Evolutionary conservation across 2,888 invertebrate species (phyloP).

Genomic region (Halictus ligatus): DNA sequence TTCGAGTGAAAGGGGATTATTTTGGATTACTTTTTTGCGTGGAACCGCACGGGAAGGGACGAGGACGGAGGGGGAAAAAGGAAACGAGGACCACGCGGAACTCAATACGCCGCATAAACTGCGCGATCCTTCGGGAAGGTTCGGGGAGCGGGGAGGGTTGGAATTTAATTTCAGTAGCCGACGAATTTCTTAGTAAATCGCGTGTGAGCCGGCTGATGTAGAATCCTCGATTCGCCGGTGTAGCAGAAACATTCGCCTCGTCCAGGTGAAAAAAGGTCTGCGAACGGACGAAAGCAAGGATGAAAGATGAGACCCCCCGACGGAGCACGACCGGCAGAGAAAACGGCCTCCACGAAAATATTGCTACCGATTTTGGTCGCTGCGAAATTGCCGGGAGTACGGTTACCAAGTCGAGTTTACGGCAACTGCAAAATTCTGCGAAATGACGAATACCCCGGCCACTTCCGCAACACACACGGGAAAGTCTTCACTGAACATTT

Average conservation of each 20-base stretch:
- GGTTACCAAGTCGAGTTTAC: no score
- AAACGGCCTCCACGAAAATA: no score
- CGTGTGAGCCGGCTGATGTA: conserved; percentile 68
- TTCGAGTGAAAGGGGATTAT: conserved; percentile 67
- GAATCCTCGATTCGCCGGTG: conserved; percentile 50
- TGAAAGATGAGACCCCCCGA: background rate
- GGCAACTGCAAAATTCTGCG: no score
- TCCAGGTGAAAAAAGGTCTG: conserved; percentile 28
- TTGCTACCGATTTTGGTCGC: no score
- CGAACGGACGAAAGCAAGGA: background rate
- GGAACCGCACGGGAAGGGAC: conserved; percentile 45
- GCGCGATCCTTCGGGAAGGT: conserved; percentile 24
- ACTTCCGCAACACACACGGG: no score
- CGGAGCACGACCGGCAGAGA: no score
- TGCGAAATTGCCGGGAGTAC: no score
- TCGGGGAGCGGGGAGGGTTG: conserved; percentile 49
- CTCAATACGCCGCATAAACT: conserved; percentile 73
- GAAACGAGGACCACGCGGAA: conserved; percentile 57
- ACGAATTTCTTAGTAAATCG: conserved; percentile 76
- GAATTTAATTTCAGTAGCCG: conserved; percentile 77
- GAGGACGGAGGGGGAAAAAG: background rate
- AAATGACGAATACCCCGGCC: no score
- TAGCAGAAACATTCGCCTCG: conserved; percentile 52
- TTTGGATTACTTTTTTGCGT: conserved; percentile 75
- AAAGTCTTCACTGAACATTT: no score